phyloP scores from a whole-genome alignment of 2,797 vertebrate genomes.

The Pristis pectinata region DNA sequence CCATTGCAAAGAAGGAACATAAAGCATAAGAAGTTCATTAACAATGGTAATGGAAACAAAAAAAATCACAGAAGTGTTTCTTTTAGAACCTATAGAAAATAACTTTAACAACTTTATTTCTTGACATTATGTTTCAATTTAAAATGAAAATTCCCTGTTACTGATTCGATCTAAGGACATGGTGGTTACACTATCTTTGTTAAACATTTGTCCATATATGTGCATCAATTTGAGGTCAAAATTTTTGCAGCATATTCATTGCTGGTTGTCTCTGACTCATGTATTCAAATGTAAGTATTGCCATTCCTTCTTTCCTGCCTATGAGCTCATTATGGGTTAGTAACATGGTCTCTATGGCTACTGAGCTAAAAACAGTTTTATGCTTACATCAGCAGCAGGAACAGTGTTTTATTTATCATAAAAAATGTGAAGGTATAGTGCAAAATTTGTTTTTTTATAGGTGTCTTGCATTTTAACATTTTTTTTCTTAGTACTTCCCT shows the following conservation, averaged over 20 bases:
- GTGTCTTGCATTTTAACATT: background rate
- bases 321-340: conserved; percentile 19
- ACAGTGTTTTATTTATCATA: conserved; percentile 1
- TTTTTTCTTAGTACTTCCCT: background rate
- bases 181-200: background rate
- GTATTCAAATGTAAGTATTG: conserved; percentile 6
- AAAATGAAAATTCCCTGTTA: background rate
- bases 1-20: background rate
- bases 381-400: conserved; percentile 21
- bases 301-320: background rate
- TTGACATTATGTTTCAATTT: background rate
- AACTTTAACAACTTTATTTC: background rate
- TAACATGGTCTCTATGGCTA: conserved; percentile 37
- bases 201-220: background rate
- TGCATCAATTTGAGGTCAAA: background rate
- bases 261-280: background rate
- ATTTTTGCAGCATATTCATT: background rate
- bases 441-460: background rate
- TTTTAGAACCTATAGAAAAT: no score
- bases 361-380: conserved; percentile 34
- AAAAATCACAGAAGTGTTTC: background rate
- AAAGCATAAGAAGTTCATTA: background rate
- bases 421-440: background rate
- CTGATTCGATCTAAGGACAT: background rate
- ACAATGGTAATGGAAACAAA: background rate